These are phyloP conservation scores for Notolabrus celidotus DNA, from an alignment of 2,797 vertebrate species.

Conservation along the genomic window DNA sequence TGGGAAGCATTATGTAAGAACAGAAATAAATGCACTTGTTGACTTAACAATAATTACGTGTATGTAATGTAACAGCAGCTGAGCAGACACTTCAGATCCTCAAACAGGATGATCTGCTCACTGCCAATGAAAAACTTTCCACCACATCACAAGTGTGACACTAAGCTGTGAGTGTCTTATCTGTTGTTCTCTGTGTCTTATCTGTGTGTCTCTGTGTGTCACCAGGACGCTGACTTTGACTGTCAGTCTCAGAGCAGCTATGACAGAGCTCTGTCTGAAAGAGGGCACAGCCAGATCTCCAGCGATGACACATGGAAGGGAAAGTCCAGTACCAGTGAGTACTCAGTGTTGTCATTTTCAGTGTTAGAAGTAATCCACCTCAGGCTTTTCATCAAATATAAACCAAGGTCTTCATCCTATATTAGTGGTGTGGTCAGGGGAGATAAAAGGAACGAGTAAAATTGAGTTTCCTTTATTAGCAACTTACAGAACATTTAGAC, in stretches of 20 bases:
- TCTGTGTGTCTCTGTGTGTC: not conserved
- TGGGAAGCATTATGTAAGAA: constrained; percentile 90
- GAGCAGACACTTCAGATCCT: not conserved
- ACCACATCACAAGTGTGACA: not conserved
- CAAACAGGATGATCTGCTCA: not conserved
- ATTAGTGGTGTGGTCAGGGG: no score
- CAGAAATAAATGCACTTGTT: constrained; percentile 7
- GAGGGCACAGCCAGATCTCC: constrained; percentile 96
- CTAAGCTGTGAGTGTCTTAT: not conserved
- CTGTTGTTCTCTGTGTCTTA: no score
- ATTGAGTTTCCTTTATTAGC: no score
- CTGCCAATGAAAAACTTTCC: not conserved
- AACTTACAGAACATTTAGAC: no score
- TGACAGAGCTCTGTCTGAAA: constrained; percentile 94
- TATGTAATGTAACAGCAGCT: not conserved
- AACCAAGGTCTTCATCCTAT: no score
- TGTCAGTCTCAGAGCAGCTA: constrained; percentile 94
- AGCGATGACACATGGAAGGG: constrained; percentile 97
- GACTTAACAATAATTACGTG: not conserved
- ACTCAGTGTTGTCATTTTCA: not conserved
- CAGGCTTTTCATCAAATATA: no score
- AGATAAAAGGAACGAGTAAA: no score
- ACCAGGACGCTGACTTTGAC: constrained; percentile 94
- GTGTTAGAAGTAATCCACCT: not conserved
- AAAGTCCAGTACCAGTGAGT: constrained; percentile 91